These are phyloP conservation scores for Crambe crambe DNA, from an alignment of 37 sponge, comb jelly and placozoan species.

Conservation along the genomic window DNA sequence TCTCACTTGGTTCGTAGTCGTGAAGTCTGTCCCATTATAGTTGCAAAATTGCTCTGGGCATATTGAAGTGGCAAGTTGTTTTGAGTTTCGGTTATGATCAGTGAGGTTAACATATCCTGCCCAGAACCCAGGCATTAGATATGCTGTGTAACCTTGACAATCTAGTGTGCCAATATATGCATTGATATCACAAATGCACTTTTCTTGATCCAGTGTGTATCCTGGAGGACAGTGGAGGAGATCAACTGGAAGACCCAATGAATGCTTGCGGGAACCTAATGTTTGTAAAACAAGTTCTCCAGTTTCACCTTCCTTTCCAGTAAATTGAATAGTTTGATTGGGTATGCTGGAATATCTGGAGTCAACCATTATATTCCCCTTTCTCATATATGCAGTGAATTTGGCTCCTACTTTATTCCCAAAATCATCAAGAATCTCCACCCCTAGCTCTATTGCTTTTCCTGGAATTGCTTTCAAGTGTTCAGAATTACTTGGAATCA, in stretches of 20 bases:
- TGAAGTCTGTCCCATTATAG: background rate
- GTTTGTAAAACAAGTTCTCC: slow-evolving; percentile 6
- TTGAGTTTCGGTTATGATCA: background rate
- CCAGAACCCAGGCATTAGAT: slow-evolving; percentile 32
- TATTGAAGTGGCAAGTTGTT: slow-evolving; percentile 20
- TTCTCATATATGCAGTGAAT: background rate
- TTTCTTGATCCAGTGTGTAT: background rate
- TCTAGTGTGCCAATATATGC: background rate
- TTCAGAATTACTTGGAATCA: background rate
- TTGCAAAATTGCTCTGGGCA: slow-evolving; percentile 24
- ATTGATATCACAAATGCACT: slow-evolving; percentile 1
- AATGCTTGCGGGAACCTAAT: background rate
- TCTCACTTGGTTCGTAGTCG: background rate
- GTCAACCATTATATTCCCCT: background rate
- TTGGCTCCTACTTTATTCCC: background rate
- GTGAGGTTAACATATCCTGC: slow-evolving; percentile 17
- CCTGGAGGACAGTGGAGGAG: slow-evolving; percentile 49
- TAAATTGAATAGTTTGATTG: background rate
- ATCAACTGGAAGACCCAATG: background rate
- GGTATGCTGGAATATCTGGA: background rate
- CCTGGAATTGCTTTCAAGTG: slow-evolving; percentile 8
- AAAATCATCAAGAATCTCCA: background rate
- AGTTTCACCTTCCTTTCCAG: background rate
- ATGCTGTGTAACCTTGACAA: background rate
- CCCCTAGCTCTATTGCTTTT: background rate